A percentile compares a stretch with the other conserved stretches of the same genome.
Conservation (phyloP, 2,797 vertebrate genomes). For the Tenualosa thibaudeaui region DNA sequence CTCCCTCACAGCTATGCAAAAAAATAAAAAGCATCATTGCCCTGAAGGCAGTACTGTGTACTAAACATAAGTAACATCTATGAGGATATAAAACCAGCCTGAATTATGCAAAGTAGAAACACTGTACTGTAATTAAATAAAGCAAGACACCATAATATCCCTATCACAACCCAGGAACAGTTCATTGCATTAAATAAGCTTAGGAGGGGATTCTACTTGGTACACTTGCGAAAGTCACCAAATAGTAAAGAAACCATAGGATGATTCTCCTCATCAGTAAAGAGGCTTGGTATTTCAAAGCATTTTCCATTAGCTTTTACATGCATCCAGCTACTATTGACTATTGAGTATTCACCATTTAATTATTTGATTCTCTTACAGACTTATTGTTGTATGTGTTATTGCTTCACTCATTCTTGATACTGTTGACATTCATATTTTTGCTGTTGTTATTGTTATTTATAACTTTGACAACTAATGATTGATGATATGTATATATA, state of each 20-base stretch:
- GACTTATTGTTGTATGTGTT: too few species aligned
- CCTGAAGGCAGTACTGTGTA: constrained; percentile 12
- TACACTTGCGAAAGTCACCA: not conserved
- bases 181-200: not conserved
- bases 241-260: not conserved
- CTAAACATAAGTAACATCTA: constrained; percentile 16
- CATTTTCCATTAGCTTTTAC: too few species aligned
- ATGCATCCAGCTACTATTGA: not conserved
- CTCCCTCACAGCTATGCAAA: not conserved
- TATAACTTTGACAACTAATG: too few species aligned
- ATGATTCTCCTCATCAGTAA: too few species aligned
- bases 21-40: not conserved
- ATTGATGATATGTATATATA: too few species aligned
- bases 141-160: constrained; percentile 2
- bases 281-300: too few species aligned
- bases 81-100: not conserved
- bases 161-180: not conserved
- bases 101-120: constrained; percentile 10
- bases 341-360: not conserved
- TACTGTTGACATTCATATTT: too few species aligned
- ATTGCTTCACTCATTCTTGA: too few species aligned
- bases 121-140: constrained; percentile 16
- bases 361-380: not conserved
- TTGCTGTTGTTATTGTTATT: too few species aligned
- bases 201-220: not conserved